Base-by-base conservation (phyloP, 2,888 invertebrate species). In the Nemotelus nigrinus region DNA sequence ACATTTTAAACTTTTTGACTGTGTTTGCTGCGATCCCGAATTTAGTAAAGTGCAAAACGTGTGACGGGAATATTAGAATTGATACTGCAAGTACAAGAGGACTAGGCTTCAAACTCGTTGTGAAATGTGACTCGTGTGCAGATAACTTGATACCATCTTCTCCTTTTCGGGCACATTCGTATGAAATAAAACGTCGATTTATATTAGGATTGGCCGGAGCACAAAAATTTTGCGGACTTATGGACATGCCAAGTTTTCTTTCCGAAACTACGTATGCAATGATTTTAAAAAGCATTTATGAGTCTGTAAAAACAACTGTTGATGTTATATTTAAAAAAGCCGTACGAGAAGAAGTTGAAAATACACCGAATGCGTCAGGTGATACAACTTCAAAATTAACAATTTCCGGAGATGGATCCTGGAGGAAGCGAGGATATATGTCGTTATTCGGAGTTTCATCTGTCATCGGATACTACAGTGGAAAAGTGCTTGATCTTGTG, bases 161-260 rank as follows among this genome's bases (percentile, higher is more conserved):
- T 44, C 45, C 64, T 64, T 64, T 64, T 44, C 3, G 25, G 43
- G 44, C 44, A 44, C 64, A 64, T 64, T 64, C 64, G 43, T 64
- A 64, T 64, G 64, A 64, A 64, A 64, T 64, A 64, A 64, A 64
- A 2, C 43, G 64, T 44, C 64, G 64, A 41, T 43, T 64, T 25
- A 43, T 39, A 6, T 8, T 64, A 64, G 1, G 39, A 64, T 64
- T 44, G 44, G 64, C 43, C 7, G 64, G 60, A 25, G 10, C 39
- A 39, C 39, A 39, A 10, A 64, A 25, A 44, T 64, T 64, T 64
- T 64, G 64, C 45, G 39, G 43, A 41, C 64, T 64, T 41, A 64
- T 64, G 64, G 64, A 64, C 64, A 64, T 64, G 3, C 25, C 25
- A 25, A 25, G 25, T 25, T 25, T 25, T 25, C 25, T 25, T 25